These are phyloP conservation scores for Maconellicoccus hirsutus DNA, from an alignment of 1,140 invertebrate species.

Conservation along the genomic window DNA sequence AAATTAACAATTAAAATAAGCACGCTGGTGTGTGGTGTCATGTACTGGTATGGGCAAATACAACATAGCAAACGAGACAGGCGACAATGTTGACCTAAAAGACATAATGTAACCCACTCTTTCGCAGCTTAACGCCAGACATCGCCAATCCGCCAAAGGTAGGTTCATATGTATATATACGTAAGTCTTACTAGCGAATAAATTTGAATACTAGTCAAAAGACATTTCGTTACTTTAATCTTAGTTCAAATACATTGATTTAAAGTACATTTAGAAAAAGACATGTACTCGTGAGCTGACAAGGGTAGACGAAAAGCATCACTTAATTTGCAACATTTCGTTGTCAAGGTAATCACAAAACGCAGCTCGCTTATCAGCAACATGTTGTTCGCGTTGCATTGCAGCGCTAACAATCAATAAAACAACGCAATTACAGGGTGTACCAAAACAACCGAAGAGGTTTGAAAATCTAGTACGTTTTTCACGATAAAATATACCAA, in stretches of 20 bases:
- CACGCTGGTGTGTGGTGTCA: too few relatives aligned
- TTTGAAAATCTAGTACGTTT: background rate
- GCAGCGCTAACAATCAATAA: background rate
- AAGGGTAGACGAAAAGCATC: background rate
- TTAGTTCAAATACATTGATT: too few relatives aligned
- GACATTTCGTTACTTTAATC: background rate
- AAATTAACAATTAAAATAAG: too few relatives aligned
- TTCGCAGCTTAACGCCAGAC: background rate
- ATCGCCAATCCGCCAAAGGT: background rate
- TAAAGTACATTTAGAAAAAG: too few relatives aligned
- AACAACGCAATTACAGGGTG: conserved; percentile 3
- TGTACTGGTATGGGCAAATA: background rate
- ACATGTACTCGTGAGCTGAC: too few relatives aligned
- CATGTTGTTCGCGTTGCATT: background rate
- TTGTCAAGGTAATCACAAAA: background rate
- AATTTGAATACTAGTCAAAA: background rate
- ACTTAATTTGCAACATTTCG: background rate
- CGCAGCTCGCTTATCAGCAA: background rate
- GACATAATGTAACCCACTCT: background rate
- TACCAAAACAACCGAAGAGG: background rate
- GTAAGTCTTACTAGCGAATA: background rate
- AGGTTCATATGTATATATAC: background rate
- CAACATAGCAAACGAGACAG: background rate
- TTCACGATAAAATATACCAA: background rate
- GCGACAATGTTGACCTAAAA: conserved; percentile 8